phyloP scores from a whole-genome alignment of 2,797 vertebrate genomes.

The Alca torda region DNA sequence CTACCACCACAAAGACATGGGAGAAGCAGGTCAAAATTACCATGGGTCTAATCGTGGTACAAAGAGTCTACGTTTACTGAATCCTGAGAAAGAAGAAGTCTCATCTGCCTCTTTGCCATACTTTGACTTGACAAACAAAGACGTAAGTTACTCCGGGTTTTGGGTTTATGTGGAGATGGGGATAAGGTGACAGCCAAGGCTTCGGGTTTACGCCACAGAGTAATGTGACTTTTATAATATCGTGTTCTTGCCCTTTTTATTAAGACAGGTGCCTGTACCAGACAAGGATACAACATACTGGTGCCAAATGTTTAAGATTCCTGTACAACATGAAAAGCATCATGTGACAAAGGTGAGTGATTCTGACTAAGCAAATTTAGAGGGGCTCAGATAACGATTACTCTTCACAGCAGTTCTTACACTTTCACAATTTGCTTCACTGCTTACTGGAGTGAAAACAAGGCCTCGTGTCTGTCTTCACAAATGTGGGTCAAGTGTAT shows the following conservation, averaged over 20 bases:
- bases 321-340: slow-evolving; percentile 81
- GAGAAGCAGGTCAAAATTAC: slow-evolving; percentile 79
- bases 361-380: background rate
- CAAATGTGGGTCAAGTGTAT: background rate
- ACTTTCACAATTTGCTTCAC: background rate
- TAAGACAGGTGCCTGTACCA: slow-evolving; percentile 87
- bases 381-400: background rate
- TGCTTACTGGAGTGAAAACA: background rate
- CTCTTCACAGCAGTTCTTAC: background rate
- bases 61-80: slow-evolving; percentile 84
- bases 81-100: slow-evolving; percentile 75
- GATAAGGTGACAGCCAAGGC: background rate
- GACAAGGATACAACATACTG: slow-evolving; percentile 88
- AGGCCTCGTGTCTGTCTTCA: background rate
- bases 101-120: slow-evolving; percentile 57
- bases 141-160: slow-evolving; percentile 79
- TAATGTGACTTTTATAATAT: slow-evolving; percentile 27
- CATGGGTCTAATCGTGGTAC: slow-evolving; percentile 83
- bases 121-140: slow-evolving; percentile 81
- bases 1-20: slow-evolving; percentile 82
- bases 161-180: background rate
- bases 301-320: slow-evolving; percentile 89
- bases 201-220: background rate
- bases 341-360: slow-evolving; percentile 84
- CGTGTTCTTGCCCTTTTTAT: slow-evolving; percentile 62